Evolutionary conservation across 2,113 vertebrate genomes (phyloP).

Genomic region (Nesogale talazaci): DNA sequence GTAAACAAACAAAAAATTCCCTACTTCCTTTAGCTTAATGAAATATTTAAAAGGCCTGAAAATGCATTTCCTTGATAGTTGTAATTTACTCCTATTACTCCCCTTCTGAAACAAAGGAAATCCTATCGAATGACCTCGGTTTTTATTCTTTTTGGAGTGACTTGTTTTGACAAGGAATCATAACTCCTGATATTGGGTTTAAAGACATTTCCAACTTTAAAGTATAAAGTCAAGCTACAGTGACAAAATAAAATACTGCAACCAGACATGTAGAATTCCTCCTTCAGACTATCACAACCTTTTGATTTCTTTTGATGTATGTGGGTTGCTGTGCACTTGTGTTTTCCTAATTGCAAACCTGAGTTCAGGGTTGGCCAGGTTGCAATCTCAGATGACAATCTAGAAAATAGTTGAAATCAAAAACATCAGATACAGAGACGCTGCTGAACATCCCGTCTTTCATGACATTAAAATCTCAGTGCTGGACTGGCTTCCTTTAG

Average conservation of each 20-base stretch:
- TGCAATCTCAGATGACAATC: slow-evolving; percentile 65
- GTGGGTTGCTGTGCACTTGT: slow-evolving; percentile 1
- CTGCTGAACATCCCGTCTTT: slow-evolving; percentile 83
- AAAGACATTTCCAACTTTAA: slow-evolving; percentile 41
- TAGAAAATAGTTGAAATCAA: slow-evolving; percentile 79
- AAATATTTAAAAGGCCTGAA: slow-evolving; percentile 59
- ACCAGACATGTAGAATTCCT: background rate
- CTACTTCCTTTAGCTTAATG: slow-evolving; percentile 59
- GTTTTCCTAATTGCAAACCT: slow-evolving; percentile 42
- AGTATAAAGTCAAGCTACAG: background rate
- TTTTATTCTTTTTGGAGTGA: slow-evolving; percentile 69
- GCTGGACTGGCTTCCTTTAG: slow-evolving; percentile 74
- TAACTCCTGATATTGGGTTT: slow-evolving; percentile 49
- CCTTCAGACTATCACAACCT: background rate
- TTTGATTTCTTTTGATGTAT: slow-evolving; percentile 33
- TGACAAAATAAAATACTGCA: background rate
- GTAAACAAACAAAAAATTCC: background rate
- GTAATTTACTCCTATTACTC: slow-evolving; percentile 74
- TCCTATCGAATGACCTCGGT: slow-evolving; percentile 68
- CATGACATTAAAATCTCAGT: slow-evolving; percentile 70
- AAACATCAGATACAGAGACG: slow-evolving; percentile 82
- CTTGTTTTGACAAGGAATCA: slow-evolving; percentile 40
- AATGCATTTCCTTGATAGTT: slow-evolving; percentile 56
- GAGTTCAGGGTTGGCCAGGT: background rate
- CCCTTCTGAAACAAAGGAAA: slow-evolving; percentile 71